phyloP scores from a whole-genome alignment of 2,888 invertebrate genomes.

The Orthosia gracilis region DNA sequence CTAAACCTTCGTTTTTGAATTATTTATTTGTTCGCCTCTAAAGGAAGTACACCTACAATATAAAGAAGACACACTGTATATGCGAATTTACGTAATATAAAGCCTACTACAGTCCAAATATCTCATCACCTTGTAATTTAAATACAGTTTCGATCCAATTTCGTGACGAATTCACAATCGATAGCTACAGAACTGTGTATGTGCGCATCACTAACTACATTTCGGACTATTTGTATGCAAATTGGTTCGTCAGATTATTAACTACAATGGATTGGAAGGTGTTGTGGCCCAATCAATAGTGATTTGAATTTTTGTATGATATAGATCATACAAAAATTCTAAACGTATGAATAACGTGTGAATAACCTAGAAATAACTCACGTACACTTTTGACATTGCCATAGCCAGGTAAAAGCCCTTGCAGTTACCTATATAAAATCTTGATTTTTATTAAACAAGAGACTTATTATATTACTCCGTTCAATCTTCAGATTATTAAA shows the following conservation, averaged over 20 bases:
- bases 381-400: no score
- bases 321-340: not conserved
- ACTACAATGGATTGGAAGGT: slow-evolving; percentile 15
- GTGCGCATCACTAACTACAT: slow-evolving; percentile 38
- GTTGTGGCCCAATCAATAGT: slow-evolving; percentile 27
- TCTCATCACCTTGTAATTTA: slow-evolving; percentile 18
- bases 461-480: not conserved
- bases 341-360: no score
- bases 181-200: slow-evolving; percentile 9
- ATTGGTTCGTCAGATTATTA: slow-evolving; percentile 43
- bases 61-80: slow-evolving; percentile 1
- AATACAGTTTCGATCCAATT: slow-evolving; percentile 32
- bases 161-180: slow-evolving; percentile 24
- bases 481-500: not conserved
- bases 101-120: slow-evolving; percentile 6
- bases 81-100: not conserved
- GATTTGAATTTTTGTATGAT: no score
- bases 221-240: slow-evolving; percentile 51
- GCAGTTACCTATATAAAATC: not conserved
- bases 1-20: no score
- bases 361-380: not conserved
- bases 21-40: no score
- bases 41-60: no score
- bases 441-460: not conserved
- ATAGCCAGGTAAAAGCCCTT: no score